Percentiles rank a stretch among this genome's conserved stretches.
Conservation (phyloP, 2,113 vertebrate genomes). For the Anser brachyrhynchus region DNA sequence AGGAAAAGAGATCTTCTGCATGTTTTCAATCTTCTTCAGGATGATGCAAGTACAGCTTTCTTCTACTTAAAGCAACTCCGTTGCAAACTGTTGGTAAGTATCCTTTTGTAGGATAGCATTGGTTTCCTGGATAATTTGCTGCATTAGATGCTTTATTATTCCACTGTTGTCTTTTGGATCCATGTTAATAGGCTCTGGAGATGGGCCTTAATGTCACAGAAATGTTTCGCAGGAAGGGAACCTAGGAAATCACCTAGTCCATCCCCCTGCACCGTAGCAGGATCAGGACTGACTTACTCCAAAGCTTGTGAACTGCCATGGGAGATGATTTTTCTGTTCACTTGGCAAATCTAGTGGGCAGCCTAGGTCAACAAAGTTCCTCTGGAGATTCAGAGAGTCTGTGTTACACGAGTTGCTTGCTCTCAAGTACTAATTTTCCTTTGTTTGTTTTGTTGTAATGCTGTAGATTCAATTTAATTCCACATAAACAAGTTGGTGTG, state of each 20-base stretch:
- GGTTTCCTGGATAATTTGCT: not conserved
- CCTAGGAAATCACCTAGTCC: not conserved
- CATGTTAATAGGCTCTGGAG: not conserved
- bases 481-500: not conserved
- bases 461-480: not conserved
- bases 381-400: not conserved
- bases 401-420: not conserved
- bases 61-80: not conserved
- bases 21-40: not conserved
- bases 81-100: not conserved
- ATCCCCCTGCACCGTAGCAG: not conserved
- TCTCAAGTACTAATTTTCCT: slow-evolving; percentile 9
- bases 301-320: not conserved
- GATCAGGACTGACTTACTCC: not conserved
- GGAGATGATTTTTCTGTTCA: not conserved
- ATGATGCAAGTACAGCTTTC: not conserved
- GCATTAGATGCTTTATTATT: not conserved
- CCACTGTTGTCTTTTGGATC: not conserved
- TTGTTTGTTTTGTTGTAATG: not conserved
- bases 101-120: not conserved
- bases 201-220: not conserved
- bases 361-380: not conserved
- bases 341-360: not conserved
- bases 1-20: not conserved
- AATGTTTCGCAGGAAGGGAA: not conserved